A percentile compares a stretch with the other conserved stretches of the same genome.
Conservation (phyloP, 2,113 vertebrate species). For the Trachemys scripta region DNA sequence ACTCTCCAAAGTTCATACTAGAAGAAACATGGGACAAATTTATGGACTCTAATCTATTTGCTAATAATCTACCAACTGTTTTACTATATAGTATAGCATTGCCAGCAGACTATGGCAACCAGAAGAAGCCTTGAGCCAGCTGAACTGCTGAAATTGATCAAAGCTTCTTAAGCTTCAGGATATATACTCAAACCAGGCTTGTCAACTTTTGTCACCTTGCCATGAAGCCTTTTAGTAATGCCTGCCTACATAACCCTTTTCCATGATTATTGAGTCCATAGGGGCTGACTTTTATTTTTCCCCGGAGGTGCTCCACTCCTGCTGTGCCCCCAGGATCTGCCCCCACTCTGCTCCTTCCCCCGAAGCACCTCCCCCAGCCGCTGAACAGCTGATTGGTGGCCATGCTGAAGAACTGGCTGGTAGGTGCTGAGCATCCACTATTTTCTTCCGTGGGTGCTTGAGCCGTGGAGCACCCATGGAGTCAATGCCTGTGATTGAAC, state of each 20-base stretch:
- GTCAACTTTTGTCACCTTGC: not conserved
- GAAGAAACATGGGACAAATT: not conserved
- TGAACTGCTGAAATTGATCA: not conserved
- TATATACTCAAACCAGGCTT: not conserved
- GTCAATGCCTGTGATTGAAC: too few relatives aligned
- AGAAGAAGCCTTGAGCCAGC: not conserved
- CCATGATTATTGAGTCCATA: not conserved
- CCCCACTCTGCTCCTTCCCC: too few relatives aligned
- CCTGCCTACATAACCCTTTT: not conserved
- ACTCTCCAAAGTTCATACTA: too few relatives aligned
- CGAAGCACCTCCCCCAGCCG: too few relatives aligned
- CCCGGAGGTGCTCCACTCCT: too few relatives aligned
- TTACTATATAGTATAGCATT: not conserved
- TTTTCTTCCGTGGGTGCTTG: too few relatives aligned
- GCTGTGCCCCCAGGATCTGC: too few relatives aligned
- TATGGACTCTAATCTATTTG: not conserved
- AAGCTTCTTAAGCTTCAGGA: not conserved
- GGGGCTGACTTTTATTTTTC: too few relatives aligned
- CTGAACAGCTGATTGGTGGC: too few relatives aligned
- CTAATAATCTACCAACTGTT: not conserved
- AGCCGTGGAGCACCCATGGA: too few relatives aligned
- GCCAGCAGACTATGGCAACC: not conserved
- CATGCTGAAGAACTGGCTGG: too few relatives aligned
- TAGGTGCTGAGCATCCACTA: too few relatives aligned
- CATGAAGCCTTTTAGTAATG: not conserved